Conservation (phyloP, 1,140 invertebrate genomes). For the Pinna nobilis region DNA sequence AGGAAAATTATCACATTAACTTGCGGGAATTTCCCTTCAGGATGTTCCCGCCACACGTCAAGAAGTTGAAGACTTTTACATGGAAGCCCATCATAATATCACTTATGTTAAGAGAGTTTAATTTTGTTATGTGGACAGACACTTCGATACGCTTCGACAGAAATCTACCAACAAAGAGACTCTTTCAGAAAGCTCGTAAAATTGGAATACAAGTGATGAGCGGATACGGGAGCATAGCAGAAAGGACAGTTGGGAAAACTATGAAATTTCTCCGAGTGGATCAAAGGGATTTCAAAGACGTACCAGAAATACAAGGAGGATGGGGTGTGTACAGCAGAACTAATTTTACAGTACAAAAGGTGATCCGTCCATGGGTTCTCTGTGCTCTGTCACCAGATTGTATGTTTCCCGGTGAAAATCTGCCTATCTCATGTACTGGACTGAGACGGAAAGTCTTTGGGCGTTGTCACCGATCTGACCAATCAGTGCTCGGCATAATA, state of each 20-base stretch:
- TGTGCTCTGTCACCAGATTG: slow-evolving; percentile 14
- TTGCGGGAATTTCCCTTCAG: slow-evolving; percentile 1
- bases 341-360: slow-evolving; percentile 5
- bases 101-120: slow-evolving; percentile 1
- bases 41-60: background rate
- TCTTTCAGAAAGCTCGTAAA: background rate
- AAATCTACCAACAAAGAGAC: background rate
- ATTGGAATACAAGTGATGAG: background rate
- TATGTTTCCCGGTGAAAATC: background rate
- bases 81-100: slow-evolving; percentile 25
- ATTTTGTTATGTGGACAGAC: slow-evolving; percentile 18
- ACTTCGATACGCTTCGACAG: slow-evolving; percentile 1
- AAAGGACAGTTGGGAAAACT: background rate
- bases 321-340: background rate
- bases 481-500: slow-evolving; percentile 17
- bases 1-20: slow-evolving; percentile 9
- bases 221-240: background rate
- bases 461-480: slow-evolving; percentile 13
- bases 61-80: background rate
- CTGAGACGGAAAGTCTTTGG: no score
- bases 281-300: background rate
- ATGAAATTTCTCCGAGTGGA: slow-evolving; percentile 4
- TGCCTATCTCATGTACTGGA: background rate
- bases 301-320: background rate
- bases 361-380: slow-evolving; percentile 9